Conservation (phyloP, 2,797 vertebrate genomes). For the Prionace glauca region DNA sequence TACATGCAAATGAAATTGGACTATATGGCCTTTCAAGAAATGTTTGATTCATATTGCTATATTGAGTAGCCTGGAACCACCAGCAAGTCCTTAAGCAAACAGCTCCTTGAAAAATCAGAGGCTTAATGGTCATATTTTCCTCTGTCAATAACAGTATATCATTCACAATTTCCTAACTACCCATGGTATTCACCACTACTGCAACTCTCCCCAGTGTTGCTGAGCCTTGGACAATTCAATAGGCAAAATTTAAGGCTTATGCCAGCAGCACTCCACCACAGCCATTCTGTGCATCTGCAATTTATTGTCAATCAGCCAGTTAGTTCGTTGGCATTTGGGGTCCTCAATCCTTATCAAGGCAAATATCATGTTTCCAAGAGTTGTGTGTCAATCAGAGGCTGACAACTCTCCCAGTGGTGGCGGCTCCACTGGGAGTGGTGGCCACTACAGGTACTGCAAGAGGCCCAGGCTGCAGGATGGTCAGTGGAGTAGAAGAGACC, state of each 20-base stretch:
- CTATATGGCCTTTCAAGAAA: neutral
- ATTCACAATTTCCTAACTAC: neutral
- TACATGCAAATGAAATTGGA: neutral
- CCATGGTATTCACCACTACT: neutral
- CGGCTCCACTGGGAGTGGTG: neutral
- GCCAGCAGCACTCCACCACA: too few relatives aligned
- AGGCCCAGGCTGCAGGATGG: neutral
- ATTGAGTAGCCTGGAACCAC: too few relatives aligned
- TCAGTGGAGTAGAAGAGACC: neutral
- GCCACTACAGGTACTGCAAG: neutral
- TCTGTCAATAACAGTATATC: neutral
- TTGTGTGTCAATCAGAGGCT: neutral
- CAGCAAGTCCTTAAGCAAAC: neutral
- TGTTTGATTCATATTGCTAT: neutral
- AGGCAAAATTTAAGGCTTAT: neutral
- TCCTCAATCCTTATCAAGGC: neutral
- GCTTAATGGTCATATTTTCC: neutral
- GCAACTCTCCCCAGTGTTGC: neutral
- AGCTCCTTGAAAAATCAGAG: neutral
- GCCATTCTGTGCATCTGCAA: neutral
- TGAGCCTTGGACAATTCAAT: neutral
- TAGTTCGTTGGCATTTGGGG: neutral
- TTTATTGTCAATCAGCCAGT: neutral
- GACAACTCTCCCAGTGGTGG: neutral
- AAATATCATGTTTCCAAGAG: neutral